phyloP scores from a whole-genome alignment of 2,888 invertebrate species.

The Acronicta alni region DNA sequence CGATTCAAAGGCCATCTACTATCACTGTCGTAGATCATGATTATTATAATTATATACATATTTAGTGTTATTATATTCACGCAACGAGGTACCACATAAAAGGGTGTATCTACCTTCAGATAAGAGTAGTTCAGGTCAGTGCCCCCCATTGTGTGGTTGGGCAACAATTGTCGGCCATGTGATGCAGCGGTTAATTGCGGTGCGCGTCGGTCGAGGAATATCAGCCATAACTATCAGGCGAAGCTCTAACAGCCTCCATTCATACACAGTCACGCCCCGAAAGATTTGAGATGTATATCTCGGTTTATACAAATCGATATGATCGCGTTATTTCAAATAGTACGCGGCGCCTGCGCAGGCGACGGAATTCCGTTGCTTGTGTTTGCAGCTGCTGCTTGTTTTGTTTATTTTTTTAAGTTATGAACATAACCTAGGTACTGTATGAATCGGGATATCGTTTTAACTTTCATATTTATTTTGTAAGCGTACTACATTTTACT shows the following conservation, averaged over 20 bases:
- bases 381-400: constrained; percentile 15
- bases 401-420: constrained; percentile 35
- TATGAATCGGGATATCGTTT: no score
- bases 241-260: constrained; percentile 70
- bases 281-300: constrained; percentile 67
- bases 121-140: constrained; percentile 68
- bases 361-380: constrained; percentile 45
- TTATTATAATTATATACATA: no score
- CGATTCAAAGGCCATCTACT: no score
- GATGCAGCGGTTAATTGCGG: constrained; percentile 68
- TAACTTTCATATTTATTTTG: no score
- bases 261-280: constrained; percentile 78
- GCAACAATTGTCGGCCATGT: constrained; percentile 60
- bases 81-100: constrained; percentile 41
- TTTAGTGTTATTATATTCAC: constrained; percentile 40
- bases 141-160: constrained; percentile 66
- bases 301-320: constrained; percentile 61
- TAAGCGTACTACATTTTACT: no score
- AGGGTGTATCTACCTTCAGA: constrained; percentile 50
- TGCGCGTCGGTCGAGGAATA: constrained; percentile 54
- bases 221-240: constrained; percentile 65
- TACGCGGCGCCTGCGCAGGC: constrained; percentile 43
- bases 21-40: no score
- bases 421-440: constrained; percentile 1
- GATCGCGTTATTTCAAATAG: constrained; percentile 54